Evolutionary conservation across 2,797 vertebrate genomes (phyloP).

Genomic region (Smutsia gigantea): DNA sequence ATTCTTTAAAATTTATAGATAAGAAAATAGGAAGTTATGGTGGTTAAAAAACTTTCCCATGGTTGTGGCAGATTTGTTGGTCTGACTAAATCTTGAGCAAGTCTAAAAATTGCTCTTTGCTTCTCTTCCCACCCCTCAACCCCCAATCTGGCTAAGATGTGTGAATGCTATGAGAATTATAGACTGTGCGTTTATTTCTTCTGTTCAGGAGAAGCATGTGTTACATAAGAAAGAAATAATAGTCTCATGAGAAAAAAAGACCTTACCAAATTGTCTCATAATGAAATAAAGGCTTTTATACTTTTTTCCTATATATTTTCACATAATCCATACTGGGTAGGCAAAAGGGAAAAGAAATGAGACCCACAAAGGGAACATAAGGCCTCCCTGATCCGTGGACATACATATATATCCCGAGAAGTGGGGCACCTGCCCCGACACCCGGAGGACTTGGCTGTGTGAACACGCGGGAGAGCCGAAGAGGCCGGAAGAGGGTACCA

Average conservation of each 20-base stretch:
- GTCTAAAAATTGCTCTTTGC: not conserved
- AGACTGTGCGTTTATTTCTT: not conserved
- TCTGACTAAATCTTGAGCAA: conserved; percentile 21
- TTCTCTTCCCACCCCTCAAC: not conserved
- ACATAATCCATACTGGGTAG: not conserved
- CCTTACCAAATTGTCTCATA: not conserved
- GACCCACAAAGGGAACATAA: not conserved
- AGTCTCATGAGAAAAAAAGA: not conserved
- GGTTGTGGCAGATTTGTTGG: not conserved
- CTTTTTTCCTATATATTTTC: not conserved
- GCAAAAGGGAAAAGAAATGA: not conserved
- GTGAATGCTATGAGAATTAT: not conserved
- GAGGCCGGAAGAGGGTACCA: not conserved
- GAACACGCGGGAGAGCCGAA: not conserved
- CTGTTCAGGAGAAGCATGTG: not conserved
- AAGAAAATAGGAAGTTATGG: not conserved
- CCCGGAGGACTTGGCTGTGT: not conserved
- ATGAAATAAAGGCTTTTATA: not conserved
- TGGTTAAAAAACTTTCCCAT: not conserved
- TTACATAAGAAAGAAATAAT: not conserved
- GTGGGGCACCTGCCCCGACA: not conserved
- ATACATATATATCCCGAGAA: not conserved
- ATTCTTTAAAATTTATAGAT: conserved; percentile 42
- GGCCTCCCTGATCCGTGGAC: no score
- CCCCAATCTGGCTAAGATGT: not conserved